These are phyloP conservation scores for Odocoileus virginianus DNA, from an alignment of 2,113 vertebrate genomes.

Conservation along the genomic window DNA sequence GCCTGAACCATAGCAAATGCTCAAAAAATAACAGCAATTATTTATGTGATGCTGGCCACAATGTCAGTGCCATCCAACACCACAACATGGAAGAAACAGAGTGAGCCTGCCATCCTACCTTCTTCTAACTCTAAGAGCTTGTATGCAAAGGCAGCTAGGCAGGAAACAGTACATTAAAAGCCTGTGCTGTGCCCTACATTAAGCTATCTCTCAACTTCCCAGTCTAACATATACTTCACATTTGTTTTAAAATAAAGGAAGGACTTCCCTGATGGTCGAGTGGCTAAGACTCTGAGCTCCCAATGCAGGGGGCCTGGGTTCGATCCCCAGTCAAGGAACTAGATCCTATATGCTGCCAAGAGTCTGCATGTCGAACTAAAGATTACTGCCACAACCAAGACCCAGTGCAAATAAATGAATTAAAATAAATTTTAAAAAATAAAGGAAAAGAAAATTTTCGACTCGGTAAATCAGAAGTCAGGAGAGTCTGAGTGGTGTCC, in stretches of 20 bases:
- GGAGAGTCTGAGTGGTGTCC: not conserved
- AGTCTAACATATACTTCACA: not conserved
- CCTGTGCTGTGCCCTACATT: not conserved
- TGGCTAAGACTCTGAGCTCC: not conserved
- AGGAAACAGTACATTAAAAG: not conserved
- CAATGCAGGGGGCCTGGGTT: not conserved
- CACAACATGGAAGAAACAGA: not conserved
- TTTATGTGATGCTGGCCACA: not conserved
- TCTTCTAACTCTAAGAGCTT: not conserved
- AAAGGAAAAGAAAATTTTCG: conserved; percentile 16
- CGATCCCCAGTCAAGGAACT: not conserved
- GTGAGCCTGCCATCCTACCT: not conserved
- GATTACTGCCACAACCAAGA: not conserved
- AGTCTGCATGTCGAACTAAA: not conserved
- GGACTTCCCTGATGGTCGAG: not conserved
- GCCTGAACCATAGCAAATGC: not conserved
- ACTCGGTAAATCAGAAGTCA: not conserved
- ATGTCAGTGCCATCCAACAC: not conserved
- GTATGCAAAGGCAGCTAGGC: not conserved
- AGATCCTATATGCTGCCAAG: not conserved
- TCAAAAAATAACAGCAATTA: not conserved
- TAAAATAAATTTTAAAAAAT: not conserved
- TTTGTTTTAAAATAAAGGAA: conserved; percentile 34
- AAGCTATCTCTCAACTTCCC: not conserved
- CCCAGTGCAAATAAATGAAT: not conserved